phyloP scores from a whole-genome alignment of 2,113 vertebrate genomes.

The Marmota flaviventris region DNA sequence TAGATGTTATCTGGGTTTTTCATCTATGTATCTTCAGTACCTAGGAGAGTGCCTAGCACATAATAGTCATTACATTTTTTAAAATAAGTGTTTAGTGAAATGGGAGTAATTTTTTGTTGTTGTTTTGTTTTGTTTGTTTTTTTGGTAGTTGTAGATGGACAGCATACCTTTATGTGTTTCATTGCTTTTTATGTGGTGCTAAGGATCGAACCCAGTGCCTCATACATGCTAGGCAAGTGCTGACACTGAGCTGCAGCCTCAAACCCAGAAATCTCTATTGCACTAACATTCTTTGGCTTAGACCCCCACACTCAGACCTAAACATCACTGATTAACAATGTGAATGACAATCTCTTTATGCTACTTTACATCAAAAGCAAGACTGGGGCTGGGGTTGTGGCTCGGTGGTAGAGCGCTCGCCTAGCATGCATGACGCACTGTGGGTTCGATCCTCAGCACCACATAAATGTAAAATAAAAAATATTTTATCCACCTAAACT shows the following conservation, averaged over 20 bases:
- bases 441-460: no score
- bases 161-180: no score
- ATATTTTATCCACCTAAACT: no score
- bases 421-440: no score
- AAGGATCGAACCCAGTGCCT: no score
- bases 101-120: not conserved
- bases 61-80: not conserved
- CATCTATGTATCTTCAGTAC: not conserved
- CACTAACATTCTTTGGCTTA: not conserved
- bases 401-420: no score
- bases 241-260: no score
- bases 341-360: not conserved
- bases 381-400: not conserved
- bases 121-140: no score
- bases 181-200: no score
- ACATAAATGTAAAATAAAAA: no score
- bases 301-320: not conserved
- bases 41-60: not conserved
- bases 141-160: no score
- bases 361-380: constrained; percentile 3
- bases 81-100: not conserved
- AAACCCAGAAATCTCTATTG: not conserved
- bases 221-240: no score
- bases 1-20: not conserved
- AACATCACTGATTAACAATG: not conserved